These are phyloP conservation scores for Acanthosoma haemorrhoidale DNA, from an alignment of 2,888 invertebrate genomes.

Conservation along the genomic window DNA sequence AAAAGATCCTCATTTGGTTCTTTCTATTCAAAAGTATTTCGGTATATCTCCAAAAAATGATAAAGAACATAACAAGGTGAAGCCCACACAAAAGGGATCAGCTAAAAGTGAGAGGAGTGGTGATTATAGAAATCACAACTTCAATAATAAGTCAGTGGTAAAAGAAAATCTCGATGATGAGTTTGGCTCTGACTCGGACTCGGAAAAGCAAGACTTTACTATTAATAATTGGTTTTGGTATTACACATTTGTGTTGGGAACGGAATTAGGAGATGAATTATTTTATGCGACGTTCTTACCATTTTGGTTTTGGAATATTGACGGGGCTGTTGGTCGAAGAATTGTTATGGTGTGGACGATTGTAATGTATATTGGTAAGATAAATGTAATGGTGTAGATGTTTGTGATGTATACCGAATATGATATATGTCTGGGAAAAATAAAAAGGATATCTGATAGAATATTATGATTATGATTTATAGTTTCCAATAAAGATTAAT, in stretches of 20 bases:
- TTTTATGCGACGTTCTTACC: conserved; percentile 90
- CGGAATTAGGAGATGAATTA: conserved; percentile 81
- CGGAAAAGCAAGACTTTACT: conserved; percentile 49
- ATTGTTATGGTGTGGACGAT: conserved; percentile 77
- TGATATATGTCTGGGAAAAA: no score
- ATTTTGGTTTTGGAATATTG: conserved; percentile 92
- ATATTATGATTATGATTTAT: no score
- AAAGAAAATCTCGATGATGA: conserved; percentile 46
- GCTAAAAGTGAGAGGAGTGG: background rate
- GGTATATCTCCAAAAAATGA: conserved; percentile 54
- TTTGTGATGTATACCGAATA: no score
- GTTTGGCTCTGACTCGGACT: conserved; percentile 47
- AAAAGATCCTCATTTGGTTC: conserved; percentile 69
- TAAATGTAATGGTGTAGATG: no score
- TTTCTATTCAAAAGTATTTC: conserved; percentile 71
- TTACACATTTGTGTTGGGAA: conserved; percentile 76
- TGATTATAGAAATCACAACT: conserved; percentile 45
- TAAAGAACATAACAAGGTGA: conserved; percentile 40
- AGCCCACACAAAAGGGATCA: background rate
- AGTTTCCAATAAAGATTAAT: no score
- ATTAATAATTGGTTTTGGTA: conserved; percentile 75
- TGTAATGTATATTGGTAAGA: conserved; percentile 74
- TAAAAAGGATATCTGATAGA: no score
- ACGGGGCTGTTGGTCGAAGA: conserved; percentile 76
- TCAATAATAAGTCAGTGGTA: conserved; percentile 44